Evolutionary conservation across 2,888 invertebrate genomes (phyloP), one percentile per base, ranked within the genome.

Genomic region (Clepsis dumicolana): DNA sequence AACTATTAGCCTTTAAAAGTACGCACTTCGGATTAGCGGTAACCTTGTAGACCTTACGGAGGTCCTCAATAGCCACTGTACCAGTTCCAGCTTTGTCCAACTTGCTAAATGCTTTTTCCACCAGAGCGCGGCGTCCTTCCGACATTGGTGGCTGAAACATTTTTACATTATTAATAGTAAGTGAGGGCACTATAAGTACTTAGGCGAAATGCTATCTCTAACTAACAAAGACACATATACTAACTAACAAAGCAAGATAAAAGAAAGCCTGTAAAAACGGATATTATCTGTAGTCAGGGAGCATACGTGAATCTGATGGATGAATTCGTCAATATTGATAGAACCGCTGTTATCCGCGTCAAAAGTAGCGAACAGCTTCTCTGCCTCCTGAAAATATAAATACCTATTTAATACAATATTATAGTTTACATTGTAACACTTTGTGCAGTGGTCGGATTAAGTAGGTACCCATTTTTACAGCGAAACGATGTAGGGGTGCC

Each of bases 241-340:
- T n/a, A n/a, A n/a, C n/a, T n/a, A n/a, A n/a, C n/a, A n/a, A n/a
- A n/a, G n/a, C n/a, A n/a, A n/a, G n/a, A n/a, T n/a, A n/a, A n/a
- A n/a, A n/a, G n/a, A n/a, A n/a, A n/a, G n/a, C n/a, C n/a, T n/a
- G n/a, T n/a, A n/a, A n/a, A n/a, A n/a, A n/a, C n/a, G n/a, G n/a
- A n/a, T n/a, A 29, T 29, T 29, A 29, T 29, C 29, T 7, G 29
- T 29, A 29, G 8, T 29, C 7, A 41, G 41, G 41, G 16, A 52
- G 88, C 95, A 94, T 91, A 98, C 98, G 84, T 98, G 95, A 68
- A 99, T 91, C 44, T 96, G 96, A 18, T 94, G 85, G 18, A 99
- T 92, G 86, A 99, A 99, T 88, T 99, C 99, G 50, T 98, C 97
- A 84, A 98, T 96, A 81, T 96, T 97, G 72, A 99, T 94, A 4